Conservation (phyloP, 2,113 vertebrate genomes). For the Carollia perspicillata region DNA sequence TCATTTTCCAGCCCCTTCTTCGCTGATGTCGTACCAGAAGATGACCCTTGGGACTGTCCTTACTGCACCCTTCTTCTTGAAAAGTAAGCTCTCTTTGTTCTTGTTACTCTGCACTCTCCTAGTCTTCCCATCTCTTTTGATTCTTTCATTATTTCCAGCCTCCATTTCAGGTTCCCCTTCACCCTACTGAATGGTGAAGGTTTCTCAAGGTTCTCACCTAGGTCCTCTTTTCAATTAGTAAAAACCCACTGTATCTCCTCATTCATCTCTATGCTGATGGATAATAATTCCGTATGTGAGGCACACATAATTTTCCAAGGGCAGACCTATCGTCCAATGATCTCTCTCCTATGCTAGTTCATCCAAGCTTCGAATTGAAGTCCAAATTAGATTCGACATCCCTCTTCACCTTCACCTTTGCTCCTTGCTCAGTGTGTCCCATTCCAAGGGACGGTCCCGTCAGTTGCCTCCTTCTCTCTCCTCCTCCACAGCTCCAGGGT, state of each 20-base stretch:
- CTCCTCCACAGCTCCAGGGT: rapidly evolving
- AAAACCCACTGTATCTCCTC: not conserved
- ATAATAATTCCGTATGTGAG: not conserved
- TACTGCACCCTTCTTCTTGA: not conserved
- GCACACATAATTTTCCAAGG: too few species aligned
- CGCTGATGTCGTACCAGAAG: not conserved
- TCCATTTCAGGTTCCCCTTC: not conserved
- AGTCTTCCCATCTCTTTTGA: not conserved
- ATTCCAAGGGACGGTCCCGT: rapidly evolving
- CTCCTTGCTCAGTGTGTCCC: rapidly evolving
- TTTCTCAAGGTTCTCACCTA: not conserved
- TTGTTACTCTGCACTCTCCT: not conserved
- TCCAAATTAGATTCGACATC: not conserved
- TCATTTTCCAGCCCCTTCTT: not conserved
- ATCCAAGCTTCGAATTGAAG: not conserved
- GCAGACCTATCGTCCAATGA: rapidly evolving
- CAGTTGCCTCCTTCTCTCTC: rapidly evolving
- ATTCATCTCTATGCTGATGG: not conserved
- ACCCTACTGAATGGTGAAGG: not conserved
- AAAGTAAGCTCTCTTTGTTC: not conserved
- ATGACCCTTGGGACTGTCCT: too few species aligned
- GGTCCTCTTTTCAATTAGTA: not conserved
- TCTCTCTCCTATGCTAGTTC: too few species aligned
- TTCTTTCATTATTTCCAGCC: not conserved
- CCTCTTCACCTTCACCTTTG: too few species aligned